These are phyloP conservation scores for Apteryx mantelli DNA, from an alignment of 2,113 vertebrate genomes.

Conservation along the genomic window DNA sequence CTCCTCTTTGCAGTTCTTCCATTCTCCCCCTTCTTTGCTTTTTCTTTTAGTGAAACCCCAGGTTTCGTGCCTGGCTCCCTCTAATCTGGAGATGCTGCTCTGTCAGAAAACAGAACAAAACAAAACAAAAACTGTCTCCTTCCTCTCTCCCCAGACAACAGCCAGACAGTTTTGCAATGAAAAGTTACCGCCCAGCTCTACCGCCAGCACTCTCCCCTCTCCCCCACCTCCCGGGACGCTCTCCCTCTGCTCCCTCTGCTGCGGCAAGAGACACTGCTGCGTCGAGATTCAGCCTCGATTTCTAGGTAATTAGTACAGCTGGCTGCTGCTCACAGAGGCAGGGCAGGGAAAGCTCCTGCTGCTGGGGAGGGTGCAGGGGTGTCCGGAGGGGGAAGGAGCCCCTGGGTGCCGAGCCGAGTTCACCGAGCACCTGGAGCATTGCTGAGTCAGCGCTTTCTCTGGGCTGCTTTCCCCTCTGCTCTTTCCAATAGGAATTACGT, in stretches of 20 bases:
- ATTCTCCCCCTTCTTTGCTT: neutral
- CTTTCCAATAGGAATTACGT: neutral
- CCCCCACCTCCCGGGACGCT: neutral
- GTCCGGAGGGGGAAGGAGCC: accelerated
- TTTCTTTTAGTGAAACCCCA: neutral
- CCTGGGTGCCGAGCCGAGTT: neutral
- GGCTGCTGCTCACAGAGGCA: neutral
- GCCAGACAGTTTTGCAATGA: neutral
- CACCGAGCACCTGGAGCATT: too few species aligned
- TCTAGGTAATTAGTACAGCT: neutral
- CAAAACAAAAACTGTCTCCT: neutral
- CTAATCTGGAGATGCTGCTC: neutral
- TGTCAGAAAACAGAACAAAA: neutral
- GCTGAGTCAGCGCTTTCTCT: neutral
- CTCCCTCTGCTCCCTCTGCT: neutral
- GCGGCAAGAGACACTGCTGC: accelerated
- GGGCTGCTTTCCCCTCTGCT: neutral
- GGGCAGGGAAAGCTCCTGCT: neutral
- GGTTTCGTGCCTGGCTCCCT: neutral
- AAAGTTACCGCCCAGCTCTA: too few species aligned
- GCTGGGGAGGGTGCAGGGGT: accelerated
- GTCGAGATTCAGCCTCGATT: neutral
- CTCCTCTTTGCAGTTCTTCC: neutral
- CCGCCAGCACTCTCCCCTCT: neutral
- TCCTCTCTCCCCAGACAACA: neutral